A percentile compares a stretch with the other conserved stretches of the same genome.
Conservation (phyloP, 2,797 vertebrate species). For the Dendrocincla tyrannina region DNA sequence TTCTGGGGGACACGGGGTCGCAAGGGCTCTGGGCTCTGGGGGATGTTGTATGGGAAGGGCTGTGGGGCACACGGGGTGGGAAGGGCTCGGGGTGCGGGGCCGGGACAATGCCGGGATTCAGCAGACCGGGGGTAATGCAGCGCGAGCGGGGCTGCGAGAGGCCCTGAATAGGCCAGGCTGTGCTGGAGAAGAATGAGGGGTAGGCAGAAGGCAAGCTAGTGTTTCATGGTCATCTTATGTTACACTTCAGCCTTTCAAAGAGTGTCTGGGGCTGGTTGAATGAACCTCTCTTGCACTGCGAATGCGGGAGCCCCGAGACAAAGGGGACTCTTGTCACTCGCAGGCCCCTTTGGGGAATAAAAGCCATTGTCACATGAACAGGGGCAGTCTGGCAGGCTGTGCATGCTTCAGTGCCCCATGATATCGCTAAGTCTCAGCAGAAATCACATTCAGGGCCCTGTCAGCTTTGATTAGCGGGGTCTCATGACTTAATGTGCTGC, state of each 20-base stretch:
- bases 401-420: conserved; percentile 76
- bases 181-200: conserved; percentile 58
- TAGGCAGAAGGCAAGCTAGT: conserved; percentile 73
- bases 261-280: conserved; percentile 77
- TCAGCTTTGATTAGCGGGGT: conserved; percentile 79
- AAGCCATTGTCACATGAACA: conserved; percentile 78
- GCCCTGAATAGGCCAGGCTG: conserved; percentile 69
- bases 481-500: conserved; percentile 76
- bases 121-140: conserved; percentile 51
- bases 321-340: conserved; percentile 80
- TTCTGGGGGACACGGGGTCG: neutral
- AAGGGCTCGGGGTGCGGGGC: neutral
- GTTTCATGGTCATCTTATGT: conserved; percentile 76
- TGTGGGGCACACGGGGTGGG: neutral
- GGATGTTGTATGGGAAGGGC: neutral
- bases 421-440: conserved; percentile 68
- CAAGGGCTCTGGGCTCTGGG: neutral
- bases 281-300: conserved; percentile 69
- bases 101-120: conserved; percentile 63
- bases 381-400: conserved; percentile 78
- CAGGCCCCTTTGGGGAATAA: conserved; percentile 73
- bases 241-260: conserved; percentile 79
- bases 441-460: conserved; percentile 76
- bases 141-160: conserved; percentile 24
- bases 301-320: conserved; percentile 72